A percentile compares a stretch with the other conserved stretches of the same genome.
Conservation (phyloP, 2,797 vertebrate genomes). For the Rhincodon typus region DNA sequence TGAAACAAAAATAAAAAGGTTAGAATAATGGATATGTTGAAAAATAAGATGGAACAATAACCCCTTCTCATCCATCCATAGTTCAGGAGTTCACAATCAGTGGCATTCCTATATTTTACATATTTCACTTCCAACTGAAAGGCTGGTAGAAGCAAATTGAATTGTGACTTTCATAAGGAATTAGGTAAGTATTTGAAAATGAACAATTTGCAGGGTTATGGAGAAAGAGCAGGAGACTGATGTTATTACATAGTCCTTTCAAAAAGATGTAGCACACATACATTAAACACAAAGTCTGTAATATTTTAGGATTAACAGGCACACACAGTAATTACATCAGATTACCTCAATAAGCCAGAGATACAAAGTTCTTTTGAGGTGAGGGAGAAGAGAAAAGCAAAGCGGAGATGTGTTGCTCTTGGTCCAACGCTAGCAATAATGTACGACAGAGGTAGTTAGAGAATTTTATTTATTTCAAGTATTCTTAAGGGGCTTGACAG, state of each 20-base stretch:
- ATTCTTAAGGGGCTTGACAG: no score
- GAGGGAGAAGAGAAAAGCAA: neutral
- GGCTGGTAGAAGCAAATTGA: neutral
- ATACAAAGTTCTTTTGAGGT: neutral
- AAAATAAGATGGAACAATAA: neutral
- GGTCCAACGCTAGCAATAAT: neutral
- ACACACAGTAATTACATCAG: neutral
- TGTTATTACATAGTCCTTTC: neutral
- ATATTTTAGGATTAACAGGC: neutral
- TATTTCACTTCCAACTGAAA: neutral
- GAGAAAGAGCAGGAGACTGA: neutral
- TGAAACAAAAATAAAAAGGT: neutral
- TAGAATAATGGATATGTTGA: neutral
- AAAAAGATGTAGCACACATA: neutral
- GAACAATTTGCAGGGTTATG: neutral
- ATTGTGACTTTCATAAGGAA: neutral
- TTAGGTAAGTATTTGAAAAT: neutral
- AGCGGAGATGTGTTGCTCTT: neutral
- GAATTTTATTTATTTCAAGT: neutral
- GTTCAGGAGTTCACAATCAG: neutral
- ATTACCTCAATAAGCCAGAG: neutral
- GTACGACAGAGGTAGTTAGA: neutral
- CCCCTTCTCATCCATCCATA: neutral
- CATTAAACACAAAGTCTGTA: neutral
- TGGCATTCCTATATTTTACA: neutral